Evolutionary conservation across 2,113 vertebrate species (phyloP).

Genomic region (Heterocephalus glaber): DNA sequence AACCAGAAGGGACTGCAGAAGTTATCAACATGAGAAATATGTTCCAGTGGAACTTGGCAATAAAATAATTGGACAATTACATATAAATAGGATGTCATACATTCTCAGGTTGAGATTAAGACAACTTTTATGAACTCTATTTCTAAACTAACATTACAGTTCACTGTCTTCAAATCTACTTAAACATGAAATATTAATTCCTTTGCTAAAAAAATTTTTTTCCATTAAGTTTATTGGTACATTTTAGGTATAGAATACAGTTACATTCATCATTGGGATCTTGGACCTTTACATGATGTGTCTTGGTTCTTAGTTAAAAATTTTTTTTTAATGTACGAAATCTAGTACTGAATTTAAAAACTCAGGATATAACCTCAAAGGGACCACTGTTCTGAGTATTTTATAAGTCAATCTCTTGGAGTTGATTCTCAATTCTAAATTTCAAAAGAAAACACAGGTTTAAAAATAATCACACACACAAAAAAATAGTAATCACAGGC

Average conservation of each 20-base stretch:
- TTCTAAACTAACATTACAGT: neutral
- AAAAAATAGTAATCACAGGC: no score
- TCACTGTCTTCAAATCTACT: constrained; percentile 13
- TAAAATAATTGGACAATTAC: neutral
- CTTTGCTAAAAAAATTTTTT: no score
- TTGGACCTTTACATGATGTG: no score
- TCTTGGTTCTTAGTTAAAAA: no score
- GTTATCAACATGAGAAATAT: neutral
- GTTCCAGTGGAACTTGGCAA: neutral
- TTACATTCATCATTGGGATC: no score
- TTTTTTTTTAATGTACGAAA: neutral
- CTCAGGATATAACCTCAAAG: neutral
- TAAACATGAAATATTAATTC: neutral
- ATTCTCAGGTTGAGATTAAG: neutral
- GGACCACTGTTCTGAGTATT: neutral
- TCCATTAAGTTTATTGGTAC: no score
- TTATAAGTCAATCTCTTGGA: neutral
- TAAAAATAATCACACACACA: no score
- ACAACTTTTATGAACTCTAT: neutral
- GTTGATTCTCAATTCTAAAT: neutral
- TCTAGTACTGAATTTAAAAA: neutral
- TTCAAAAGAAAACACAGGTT: constrained; percentile 42
- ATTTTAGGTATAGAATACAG: no score
- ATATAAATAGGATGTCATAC: neutral
- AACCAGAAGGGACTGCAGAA: neutral